These are phyloP conservation scores for Amphiduros pacificus DNA, from an alignment of 2,888 invertebrate species.

Conservation along the genomic window DNA sequence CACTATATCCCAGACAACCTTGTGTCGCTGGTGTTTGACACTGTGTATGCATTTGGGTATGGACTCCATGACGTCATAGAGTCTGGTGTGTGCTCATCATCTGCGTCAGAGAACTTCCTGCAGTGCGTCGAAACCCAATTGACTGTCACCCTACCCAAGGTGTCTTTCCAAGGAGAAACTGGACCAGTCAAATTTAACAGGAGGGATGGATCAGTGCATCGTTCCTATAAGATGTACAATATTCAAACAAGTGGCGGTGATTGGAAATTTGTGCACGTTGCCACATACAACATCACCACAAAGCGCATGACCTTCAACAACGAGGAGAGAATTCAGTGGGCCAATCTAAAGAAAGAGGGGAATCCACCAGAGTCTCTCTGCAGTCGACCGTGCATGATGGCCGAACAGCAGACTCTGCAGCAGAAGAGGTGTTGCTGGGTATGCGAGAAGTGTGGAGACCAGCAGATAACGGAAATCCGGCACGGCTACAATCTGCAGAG, in stretches of 20 bases:
- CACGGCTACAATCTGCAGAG: too few species aligned
- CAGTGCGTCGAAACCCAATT: conserved; percentile 12
- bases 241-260: neutral
- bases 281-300: neutral
- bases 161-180: neutral
- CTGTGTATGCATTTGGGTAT: conserved; percentile 29
- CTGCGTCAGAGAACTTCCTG: neutral
- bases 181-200: conserved; percentile 12
- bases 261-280: neutral
- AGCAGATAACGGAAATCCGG: too few species aligned
- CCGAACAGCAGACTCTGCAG: conserved; percentile 8
- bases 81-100: conserved; percentile 10
- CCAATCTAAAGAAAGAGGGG: too few species aligned
- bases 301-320: neutral
- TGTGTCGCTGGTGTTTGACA: conserved; percentile 20
- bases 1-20: conserved; percentile 9
- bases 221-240: neutral
- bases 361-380: conserved; percentile 26
- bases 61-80: conserved; percentile 17
- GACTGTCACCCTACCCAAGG: neutral
- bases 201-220: conserved; percentile 17
- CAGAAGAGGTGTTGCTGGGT: neutral
- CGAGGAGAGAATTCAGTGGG: conserved; percentile 16
- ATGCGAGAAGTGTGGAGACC: too few species aligned
- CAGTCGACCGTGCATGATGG: conserved; percentile 29